Evolutionary conservation across 2,113 vertebrate species (phyloP).

Genomic region (Stercorarius parasiticus): DNA sequence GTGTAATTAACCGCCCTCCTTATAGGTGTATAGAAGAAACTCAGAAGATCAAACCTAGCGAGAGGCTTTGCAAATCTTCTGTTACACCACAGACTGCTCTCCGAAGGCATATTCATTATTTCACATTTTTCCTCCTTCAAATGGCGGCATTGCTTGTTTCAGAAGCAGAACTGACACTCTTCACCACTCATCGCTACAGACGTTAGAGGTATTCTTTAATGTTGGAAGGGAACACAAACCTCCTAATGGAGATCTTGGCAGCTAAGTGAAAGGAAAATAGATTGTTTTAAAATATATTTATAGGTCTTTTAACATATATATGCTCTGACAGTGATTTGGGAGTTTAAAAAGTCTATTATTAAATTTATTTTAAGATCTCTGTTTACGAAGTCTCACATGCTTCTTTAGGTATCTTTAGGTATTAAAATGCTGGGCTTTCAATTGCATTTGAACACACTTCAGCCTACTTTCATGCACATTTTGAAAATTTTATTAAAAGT

Average conservation of each 20-base stretch:
- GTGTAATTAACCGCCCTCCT: background rate
- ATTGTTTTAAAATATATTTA: slow-evolving; percentile 59
- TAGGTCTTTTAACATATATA: slow-evolving; percentile 54
- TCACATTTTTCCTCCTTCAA: slow-evolving; percentile 7
- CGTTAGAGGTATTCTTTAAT: slow-evolving; percentile 58
- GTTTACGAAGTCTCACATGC: background rate
- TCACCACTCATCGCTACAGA: slow-evolving; percentile 2
- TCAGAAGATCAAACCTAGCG: background rate
- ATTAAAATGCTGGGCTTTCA: background rate
- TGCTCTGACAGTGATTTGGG: slow-evolving; percentile 43
- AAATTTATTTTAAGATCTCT: slow-evolving; percentile 39
- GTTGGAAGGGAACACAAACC: slow-evolving; percentile 53
- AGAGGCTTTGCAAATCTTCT: background rate
- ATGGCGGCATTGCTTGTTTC: slow-evolving; percentile 14
- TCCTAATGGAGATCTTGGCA: slow-evolving; percentile 67
- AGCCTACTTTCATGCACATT: background rate
- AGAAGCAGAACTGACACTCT: slow-evolving; percentile 31
- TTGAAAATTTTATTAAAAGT: background rate
- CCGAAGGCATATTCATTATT: background rate
- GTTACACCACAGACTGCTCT: background rate
- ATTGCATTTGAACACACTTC: background rate
- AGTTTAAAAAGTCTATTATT: slow-evolving; percentile 51
- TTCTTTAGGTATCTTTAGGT: background rate
- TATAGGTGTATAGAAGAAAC: background rate
- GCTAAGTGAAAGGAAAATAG: slow-evolving; percentile 53